Evolutionary conservation across 2,888 invertebrate genomes (phyloP), one percentile per base, ranked within the genome.

Genomic region (Emesis furor): DNA sequence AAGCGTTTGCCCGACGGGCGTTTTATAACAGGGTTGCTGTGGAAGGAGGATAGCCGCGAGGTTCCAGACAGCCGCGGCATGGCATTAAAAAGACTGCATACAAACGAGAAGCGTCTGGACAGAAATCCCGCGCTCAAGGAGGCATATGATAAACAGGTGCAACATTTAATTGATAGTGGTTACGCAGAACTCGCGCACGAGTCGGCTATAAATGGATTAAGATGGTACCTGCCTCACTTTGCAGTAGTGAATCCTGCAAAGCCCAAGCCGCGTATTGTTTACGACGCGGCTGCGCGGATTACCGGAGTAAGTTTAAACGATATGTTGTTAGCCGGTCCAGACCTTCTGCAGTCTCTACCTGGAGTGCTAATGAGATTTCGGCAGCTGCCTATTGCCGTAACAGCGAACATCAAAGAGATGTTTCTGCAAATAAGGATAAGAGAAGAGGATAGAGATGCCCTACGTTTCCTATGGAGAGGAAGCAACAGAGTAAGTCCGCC

Each of bases 391-490:
- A 24, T 78, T 0, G 85, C 85, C 5, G 81, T 82, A 0, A 14
- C 74, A 14, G 78, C 82, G 0, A 82, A 87, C 42, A 85, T 87
- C 8, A 74, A 80, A 24, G 84, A 87, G 32, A 87, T 87, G 85
- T 85, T 86, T 51, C n/a, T 84, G 24, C 82, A 79, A 30, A 72
- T 85, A 1, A 8, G 39, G 1, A 78, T 84, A 1, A 17, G 73
- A 3, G 4, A 62, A 17, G 71, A 77, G 46, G 81, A 87, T 17
- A 71, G 81, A 10, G 81, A 76, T 1, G 73, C 65, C 3, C 83
- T 79, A n/a, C 69, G 83, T 7, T 85, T 85, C 46, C 59, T 84
- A n/a, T 84, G 85, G 87, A 24, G 82, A 10, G 74, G 59, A 3
- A 17, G 51, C 4, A 10, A 55, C 1, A 10, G 67, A 3, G 14